Conservation (phyloP, 2,797 vertebrate species). For the Spondyliosoma cantharus region DNA sequence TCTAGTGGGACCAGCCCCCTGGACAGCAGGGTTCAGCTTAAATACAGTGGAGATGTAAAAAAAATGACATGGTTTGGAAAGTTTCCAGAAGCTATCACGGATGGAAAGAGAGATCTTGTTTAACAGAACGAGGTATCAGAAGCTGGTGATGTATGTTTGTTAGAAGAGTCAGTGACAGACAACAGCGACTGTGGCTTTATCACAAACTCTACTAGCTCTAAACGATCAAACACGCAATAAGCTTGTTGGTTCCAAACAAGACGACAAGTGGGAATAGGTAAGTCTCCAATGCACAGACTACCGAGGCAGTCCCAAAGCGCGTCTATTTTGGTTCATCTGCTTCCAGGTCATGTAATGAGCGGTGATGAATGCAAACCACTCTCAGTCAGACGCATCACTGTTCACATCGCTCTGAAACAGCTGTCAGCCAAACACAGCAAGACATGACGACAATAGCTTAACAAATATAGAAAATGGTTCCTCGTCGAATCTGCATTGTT, state of each 20-base stretch:
- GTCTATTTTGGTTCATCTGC: not conserved
- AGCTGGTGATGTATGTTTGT: too few relatives aligned
- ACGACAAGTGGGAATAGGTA: not conserved
- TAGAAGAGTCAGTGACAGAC: too few relatives aligned
- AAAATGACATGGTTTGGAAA: not conserved
- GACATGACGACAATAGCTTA: not conserved
- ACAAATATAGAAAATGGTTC: not conserved
- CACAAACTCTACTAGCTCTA: not conserved
- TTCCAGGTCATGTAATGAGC: not conserved
- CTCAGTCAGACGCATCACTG: not conserved
- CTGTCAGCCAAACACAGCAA: slow-evolving; percentile 3
- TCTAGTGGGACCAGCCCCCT: not conserved
- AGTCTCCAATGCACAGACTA: not conserved
- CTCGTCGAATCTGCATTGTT: not conserved
- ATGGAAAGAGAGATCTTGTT: too few relatives aligned
- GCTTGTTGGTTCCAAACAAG: not conserved
- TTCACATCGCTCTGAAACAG: not conserved
- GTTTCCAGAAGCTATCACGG: not conserved
- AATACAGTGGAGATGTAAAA: not conserved
- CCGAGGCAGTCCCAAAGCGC: not conserved
- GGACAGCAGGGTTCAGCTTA: not conserved
- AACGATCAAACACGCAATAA: not conserved
- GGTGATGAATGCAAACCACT: not conserved
- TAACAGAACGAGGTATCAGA: too few relatives aligned
- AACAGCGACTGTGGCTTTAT: not conserved